Evolutionary conservation across 2,888 invertebrate genomes (phyloP).

Genomic region (Ceriagrion tenellum): DNA sequence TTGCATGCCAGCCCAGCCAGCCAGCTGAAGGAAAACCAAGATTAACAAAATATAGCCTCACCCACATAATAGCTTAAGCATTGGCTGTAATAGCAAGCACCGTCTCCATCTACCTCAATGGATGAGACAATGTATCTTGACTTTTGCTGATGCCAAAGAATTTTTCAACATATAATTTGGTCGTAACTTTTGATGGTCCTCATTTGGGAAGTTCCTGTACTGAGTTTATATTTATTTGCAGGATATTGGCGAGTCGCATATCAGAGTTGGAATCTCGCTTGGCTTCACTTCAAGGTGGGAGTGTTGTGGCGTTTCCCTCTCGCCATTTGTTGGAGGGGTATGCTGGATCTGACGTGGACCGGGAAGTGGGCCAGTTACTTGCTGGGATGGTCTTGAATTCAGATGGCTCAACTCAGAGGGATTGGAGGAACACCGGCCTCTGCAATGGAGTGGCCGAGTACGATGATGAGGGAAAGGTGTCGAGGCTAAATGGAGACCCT

Average conservation of each 20-base stretch:
- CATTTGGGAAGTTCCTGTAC: too few relatives aligned
- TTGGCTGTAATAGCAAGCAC: too few relatives aligned
- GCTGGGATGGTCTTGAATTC: slow-evolving; percentile 73
- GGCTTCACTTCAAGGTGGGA: slow-evolving; percentile 82
- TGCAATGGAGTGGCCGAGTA: slow-evolving; percentile 14
- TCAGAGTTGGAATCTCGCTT: slow-evolving; percentile 90
- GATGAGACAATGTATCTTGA: too few relatives aligned
- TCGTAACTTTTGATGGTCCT: too few relatives aligned
- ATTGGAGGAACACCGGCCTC: neutral
- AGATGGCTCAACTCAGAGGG: neutral
- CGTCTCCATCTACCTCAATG: too few relatives aligned
- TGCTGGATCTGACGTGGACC: slow-evolving; percentile 79
- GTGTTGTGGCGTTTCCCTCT: slow-evolving; percentile 82
- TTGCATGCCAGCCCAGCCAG: too few relatives aligned
- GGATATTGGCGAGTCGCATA: slow-evolving; percentile 89
- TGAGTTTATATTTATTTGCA: slow-evolving; percentile 76
- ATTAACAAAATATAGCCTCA: too few relatives aligned
- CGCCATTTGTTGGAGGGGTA: slow-evolving; percentile 85
- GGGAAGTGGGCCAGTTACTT: slow-evolving; percentile 76
- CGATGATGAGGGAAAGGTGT: neutral
- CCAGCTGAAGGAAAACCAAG: too few relatives aligned
- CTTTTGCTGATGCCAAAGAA: too few relatives aligned
- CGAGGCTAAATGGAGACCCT: neutral
- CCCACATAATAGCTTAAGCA: too few relatives aligned
- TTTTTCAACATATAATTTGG: too few relatives aligned